Percentiles rank a stretch among this genome's conserved stretches.
Evolutionary conservation across 2,113 vertebrate genomes (phyloP).

Genomic region (Macquaria australasica): DNA sequence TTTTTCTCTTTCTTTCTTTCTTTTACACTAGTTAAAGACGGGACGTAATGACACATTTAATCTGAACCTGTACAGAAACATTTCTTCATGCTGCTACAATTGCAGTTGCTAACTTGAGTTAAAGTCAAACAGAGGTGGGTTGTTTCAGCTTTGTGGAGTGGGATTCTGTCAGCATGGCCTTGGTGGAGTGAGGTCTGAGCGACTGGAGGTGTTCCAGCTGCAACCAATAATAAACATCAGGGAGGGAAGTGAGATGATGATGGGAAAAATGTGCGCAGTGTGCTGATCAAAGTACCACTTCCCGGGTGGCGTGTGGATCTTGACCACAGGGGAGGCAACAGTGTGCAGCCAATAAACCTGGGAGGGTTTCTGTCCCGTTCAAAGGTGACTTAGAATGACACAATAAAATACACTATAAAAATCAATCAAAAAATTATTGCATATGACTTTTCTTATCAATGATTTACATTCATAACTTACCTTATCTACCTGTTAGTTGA

Average conservation of each 20-base stretch:
- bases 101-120: conserved; percentile 4
- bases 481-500: not conserved
- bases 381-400: conserved; percentile 38
- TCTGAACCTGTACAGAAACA: not conserved
- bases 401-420: not conserved
- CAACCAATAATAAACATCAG: conserved; percentile 69
- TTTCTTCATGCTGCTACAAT: not conserved
- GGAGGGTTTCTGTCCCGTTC: conserved; percentile 2
- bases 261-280: conserved; percentile 73
- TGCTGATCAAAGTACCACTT: conserved; percentile 73
- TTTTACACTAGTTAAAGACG: not conserved
- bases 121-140: conserved; percentile 44
- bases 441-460: not conserved
- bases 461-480: not conserved
- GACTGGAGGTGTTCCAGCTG: conserved; percentile 74
- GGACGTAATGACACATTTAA: conserved; percentile 2
- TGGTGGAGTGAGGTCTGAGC: conserved; percentile 48
- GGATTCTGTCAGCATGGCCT: conserved; percentile 65
- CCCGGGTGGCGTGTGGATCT: conserved; percentile 57
- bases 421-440: not conserved
- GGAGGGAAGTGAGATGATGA: conserved; percentile 71
- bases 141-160: conserved; percentile 25
- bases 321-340: conserved; percentile 55
- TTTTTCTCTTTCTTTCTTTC: not conserved
- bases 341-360: conserved; percentile 61